Base-by-base conservation (phyloP, 2,113 vertebrate genomes). In the Speoplatyrhinus poulsoni region DNA sequence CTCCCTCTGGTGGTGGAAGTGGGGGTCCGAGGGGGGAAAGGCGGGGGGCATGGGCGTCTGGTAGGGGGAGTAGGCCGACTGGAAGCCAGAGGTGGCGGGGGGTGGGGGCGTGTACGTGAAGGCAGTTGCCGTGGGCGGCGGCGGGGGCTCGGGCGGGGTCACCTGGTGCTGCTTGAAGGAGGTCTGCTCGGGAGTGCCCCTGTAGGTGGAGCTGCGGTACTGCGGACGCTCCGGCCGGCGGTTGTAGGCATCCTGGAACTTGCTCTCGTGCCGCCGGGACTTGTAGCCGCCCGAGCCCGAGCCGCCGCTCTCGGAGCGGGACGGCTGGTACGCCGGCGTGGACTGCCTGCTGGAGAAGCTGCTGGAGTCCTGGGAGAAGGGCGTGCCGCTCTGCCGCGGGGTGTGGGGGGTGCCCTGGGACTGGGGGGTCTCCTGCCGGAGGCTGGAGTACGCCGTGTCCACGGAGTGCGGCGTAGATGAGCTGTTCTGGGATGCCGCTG, bases 211-310 rank as follows among this genome's bases (percentile, higher is more conserved):
- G 81, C 82, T 88, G 64, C 84, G 88, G 68, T 91, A 91, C 80
- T 89, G 88, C 17, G 88, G 96, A 46, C 95, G 94, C 49, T 96
- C 97, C 0, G 94, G 95, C 6, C 98, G 90, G 5, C 96, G 95
- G 80, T 98, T 99, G 88, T 99, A 99, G 13, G 98, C 95, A 0
- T 99, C 96, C 1, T 96, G 96, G 76, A 98, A 98, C 85, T 97
- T 98, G 52, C 94, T 93, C 80, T 99, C 96, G 0, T 96, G 96
- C 46, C 98, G 89, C 62, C 96, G 90, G 60, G 94, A 82, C 83
- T 98, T 99, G 93, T 95, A 98, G 15, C 88, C 76, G 0, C 87
- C 91, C 1, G 96, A 95, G 54, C 85, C 89, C 19, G 19, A 19
- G 19, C 19, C 19, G 19, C 19, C 19, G 19, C 19, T 19, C 0